These are phyloP conservation scores for Conus ventricosus DNA, from an alignment of 1,140 invertebrate genomes.

Conservation along the genomic window DNA sequence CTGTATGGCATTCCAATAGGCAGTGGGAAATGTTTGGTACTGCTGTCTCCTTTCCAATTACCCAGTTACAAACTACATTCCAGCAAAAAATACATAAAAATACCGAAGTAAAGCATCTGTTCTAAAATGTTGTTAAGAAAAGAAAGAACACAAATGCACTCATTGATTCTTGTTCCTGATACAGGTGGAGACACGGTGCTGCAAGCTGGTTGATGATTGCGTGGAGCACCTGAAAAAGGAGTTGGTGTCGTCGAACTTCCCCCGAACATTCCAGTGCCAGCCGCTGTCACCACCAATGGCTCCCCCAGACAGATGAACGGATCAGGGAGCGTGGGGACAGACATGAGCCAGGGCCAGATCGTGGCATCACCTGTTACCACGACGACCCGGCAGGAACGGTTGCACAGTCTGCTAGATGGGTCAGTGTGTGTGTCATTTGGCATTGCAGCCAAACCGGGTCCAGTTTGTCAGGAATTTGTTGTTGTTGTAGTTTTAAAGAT, in stretches of 20 bases:
- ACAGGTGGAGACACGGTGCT: slow-evolving; percentile 7
- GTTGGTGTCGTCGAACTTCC: background rate
- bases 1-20: too few relatives aligned
- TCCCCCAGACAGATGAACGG: slow-evolving; percentile 1
- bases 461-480: too few relatives aligned
- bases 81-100: too few relatives aligned
- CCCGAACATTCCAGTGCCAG: background rate
- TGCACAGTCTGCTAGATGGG: slow-evolving; percentile 34
- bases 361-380: background rate
- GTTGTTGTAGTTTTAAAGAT: too few relatives aligned
- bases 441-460: too few relatives aligned
- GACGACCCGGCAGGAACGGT: slow-evolving; percentile 2
- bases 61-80: too few relatives aligned
- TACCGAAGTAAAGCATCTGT: too few relatives aligned
- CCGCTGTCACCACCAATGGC: background rate
- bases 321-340: background rate
- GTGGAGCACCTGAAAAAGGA: slow-evolving; percentile 27
- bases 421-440: background rate
- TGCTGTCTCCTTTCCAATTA: too few relatives aligned
- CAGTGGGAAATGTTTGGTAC: too few relatives aligned
- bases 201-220: slow-evolving; percentile 31
- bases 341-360: background rate
- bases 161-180: too few relatives aligned
- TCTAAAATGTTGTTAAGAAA: too few relatives aligned
- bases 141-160: too few relatives aligned